phyloP scores from a whole-genome alignment of 2,797 vertebrate species.

The Acanthopagrus latus region DNA sequence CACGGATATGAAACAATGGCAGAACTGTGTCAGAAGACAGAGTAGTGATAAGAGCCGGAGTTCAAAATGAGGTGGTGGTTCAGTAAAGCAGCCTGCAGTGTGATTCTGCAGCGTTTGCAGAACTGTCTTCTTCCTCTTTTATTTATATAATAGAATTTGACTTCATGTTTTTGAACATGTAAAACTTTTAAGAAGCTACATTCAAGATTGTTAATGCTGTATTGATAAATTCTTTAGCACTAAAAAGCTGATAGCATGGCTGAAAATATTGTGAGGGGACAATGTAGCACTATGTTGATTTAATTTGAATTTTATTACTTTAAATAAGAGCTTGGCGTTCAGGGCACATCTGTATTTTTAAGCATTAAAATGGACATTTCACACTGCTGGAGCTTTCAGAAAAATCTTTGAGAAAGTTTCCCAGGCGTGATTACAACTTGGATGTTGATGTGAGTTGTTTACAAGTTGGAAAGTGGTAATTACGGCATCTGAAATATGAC shows the following conservation, averaged over 20 bases:
- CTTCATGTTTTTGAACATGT: not conserved
- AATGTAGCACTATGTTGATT: too few species aligned
- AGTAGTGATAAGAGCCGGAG: conserved; percentile 56
- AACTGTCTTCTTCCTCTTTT: not conserved
- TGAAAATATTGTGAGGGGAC: too few species aligned
- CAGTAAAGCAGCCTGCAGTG: not conserved
- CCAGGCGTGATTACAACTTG: not conserved
- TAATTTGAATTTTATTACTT: not conserved
- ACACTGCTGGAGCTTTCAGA: not conserved
- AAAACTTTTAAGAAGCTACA: not conserved
- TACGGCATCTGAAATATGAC: not conserved
- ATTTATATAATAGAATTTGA: not conserved
- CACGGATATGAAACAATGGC: conserved; percentile 62
- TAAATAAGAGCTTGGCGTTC: not conserved
- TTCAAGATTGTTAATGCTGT: conserved; percentile 4
- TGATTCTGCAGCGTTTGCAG: conserved; percentile 5
- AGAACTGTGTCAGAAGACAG: conserved; percentile 38
- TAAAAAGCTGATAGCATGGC: not conserved
- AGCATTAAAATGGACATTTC: too few species aligned
- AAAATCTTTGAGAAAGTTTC: not conserved
- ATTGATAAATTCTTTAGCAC: not conserved
- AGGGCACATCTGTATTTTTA: too few species aligned
- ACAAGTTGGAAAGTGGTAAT: not conserved
- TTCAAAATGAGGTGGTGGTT: not conserved
- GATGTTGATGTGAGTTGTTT: not conserved